Conservation (phyloP, 2,797 vertebrate species). For the Lithobates sylvaticus region DNA sequence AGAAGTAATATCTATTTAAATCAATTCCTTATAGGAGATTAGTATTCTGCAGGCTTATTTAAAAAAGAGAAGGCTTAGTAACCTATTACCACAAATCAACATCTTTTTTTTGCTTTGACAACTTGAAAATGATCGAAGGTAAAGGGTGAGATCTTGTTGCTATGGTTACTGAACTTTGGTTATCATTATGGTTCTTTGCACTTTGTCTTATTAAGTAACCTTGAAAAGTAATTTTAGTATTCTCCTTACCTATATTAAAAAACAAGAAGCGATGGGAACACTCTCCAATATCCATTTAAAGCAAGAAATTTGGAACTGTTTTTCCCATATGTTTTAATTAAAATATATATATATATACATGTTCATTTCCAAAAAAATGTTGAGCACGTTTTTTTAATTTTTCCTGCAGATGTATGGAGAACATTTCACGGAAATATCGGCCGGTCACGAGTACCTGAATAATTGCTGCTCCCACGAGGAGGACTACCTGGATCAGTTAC, state of each 20-base stretch:
- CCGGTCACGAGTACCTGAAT: constrained; percentile 84
- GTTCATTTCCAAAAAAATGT: background rate
- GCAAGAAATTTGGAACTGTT: background rate
- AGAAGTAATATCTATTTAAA: too few relatives aligned
- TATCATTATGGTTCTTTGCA: too few relatives aligned
- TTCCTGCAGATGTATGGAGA: constrained; percentile 83
- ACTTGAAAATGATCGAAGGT: too few relatives aligned
- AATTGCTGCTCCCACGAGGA: constrained; percentile 77
- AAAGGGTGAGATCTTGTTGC: too few relatives aligned
- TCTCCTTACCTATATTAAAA: background rate
- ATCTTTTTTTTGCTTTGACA: too few relatives aligned
- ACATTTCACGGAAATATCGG: constrained; percentile 81
- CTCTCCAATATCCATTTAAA: background rate
- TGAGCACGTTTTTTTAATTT: constrained; percentile 49
- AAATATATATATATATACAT: background rate
- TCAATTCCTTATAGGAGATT: too few relatives aligned
- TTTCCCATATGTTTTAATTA: background rate
- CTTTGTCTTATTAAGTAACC: too few relatives aligned
- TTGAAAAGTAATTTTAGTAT: background rate
- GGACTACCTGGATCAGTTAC: constrained; percentile 76
- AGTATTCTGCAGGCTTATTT: too few relatives aligned
- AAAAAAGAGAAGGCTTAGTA: too few relatives aligned
- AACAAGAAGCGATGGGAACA: background rate
- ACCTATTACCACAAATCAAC: too few relatives aligned
- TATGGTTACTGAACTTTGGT: too few relatives aligned